Conservation (phyloP, 2,113 vertebrate genomes). For the Protobothrops mucrosquamatus region DNA sequence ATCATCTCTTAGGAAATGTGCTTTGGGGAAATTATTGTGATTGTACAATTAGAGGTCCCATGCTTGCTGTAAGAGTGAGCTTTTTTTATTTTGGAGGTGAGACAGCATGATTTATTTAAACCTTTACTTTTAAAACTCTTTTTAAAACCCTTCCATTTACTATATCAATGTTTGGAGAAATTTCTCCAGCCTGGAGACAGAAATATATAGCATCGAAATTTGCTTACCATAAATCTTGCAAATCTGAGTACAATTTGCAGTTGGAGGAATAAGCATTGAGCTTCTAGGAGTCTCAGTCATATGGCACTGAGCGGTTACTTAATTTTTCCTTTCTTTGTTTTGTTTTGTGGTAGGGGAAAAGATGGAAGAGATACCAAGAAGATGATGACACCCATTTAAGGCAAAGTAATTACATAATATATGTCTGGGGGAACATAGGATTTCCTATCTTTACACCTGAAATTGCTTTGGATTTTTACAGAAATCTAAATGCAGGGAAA, state of each 20-base stretch:
- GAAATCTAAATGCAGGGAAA: background rate
- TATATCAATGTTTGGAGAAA: background rate
- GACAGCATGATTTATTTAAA: background rate
- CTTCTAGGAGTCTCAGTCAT: background rate
- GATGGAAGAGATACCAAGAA: background rate
- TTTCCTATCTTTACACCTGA: background rate
- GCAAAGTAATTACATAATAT: background rate
- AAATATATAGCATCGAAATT: background rate
- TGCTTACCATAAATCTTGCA: background rate
- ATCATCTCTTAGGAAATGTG: background rate
- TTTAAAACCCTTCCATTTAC: background rate
- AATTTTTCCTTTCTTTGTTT: background rate
- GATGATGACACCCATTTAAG: background rate
- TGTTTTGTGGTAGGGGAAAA: background rate
- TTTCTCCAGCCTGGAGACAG: background rate
- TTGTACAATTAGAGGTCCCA: background rate
- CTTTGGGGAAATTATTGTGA: background rate
- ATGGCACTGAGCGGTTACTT: background rate
- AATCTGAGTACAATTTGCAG: background rate
- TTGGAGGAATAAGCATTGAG: background rate
- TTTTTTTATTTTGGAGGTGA: background rate
- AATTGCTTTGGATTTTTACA: background rate
- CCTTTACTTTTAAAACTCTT: background rate
- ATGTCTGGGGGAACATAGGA: background rate
- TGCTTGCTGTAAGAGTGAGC: background rate